Evolutionary conservation across 2,888 invertebrate species (phyloP).

Genomic region (Trachelus iudaicus): DNA sequence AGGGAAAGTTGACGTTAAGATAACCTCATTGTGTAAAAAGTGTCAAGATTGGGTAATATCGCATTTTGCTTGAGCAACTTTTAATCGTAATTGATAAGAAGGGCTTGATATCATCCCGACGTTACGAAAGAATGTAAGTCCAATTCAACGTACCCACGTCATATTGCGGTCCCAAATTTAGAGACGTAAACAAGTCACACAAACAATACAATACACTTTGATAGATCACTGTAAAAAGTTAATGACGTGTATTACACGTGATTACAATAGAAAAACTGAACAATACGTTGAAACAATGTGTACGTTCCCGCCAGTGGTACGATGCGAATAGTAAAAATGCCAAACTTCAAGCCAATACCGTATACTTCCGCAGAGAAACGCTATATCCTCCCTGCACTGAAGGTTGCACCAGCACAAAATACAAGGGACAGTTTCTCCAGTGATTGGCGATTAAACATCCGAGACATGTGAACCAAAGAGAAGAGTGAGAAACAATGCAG

Average conservation of each 20-base stretch:
- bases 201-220: background rate
- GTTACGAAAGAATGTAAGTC: background rate
- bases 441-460: slow-evolving; percentile 34
- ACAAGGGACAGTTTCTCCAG: slow-evolving; percentile 27
- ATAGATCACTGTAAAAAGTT: background rate
- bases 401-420: slow-evolving; percentile 37
- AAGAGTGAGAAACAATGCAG: slow-evolving; percentile 61
- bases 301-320: background rate
- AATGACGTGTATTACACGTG: background rate
- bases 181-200: background rate
- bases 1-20: background rate
- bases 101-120: background rate
- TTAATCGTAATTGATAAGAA: background rate
- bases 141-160: background rate
- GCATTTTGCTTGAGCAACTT: background rate
- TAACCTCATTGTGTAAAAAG: background rate
- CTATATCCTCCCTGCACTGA: slow-evolving; percentile 41
- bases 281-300: background rate
- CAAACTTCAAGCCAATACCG: slow-evolving; percentile 35
- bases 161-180: background rate
- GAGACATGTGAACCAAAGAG: slow-evolving; percentile 26
- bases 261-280: background rate
- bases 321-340: slow-evolving; percentile 5
- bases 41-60: background rate
- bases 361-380: slow-evolving; percentile 36